Conservation (phyloP, 2,888 invertebrate species). For the Trichacis sp. region DNA sequence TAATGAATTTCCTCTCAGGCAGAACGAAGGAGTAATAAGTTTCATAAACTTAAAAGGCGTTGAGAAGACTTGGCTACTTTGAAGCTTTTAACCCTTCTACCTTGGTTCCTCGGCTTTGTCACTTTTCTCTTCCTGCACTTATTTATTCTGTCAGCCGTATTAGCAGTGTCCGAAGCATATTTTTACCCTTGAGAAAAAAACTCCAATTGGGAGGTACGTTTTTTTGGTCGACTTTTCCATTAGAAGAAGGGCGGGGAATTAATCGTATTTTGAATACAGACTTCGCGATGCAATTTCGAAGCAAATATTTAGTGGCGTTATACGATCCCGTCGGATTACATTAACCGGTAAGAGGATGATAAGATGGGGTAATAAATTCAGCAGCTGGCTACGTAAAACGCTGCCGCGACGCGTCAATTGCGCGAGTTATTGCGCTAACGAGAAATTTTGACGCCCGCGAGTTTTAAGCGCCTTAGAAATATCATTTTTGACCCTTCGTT, state of each 20-base stretch:
- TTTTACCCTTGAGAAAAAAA: no score
- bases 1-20: slow-evolving; percentile 34
- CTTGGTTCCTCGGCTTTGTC: slow-evolving; percentile 33
- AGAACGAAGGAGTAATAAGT: slow-evolving; percentile 47
- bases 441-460: slow-evolving; percentile 33
- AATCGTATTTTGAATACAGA: no score
- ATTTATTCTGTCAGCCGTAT: neutral
- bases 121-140: slow-evolving; percentile 20
- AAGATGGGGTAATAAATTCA: slow-evolving; percentile 35
- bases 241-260: no score
- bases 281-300: slow-evolving; percentile 24
- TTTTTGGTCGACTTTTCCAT: no score
- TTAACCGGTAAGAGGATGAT: slow-evolving; percentile 28
- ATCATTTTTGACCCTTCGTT: no score
- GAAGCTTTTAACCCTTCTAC: slow-evolving; percentile 41
- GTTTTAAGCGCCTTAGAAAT: no score
- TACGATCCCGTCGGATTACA: slow-evolving; percentile 24
- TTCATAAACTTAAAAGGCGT: slow-evolving; percentile 57
- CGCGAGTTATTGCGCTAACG: slow-evolving; percentile 45
- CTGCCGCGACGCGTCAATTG: slow-evolving; percentile 45
- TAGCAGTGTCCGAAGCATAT: neutral
- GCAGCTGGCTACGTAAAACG: slow-evolving; percentile 29
- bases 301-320: slow-evolving; percentile 24
- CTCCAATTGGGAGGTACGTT: no score
- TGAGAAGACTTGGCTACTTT: slow-evolving; percentile 60